phyloP scores from a whole-genome alignment of 92 coral and sea anemone species.

The Hydrozoanthus gracilis region DNA sequence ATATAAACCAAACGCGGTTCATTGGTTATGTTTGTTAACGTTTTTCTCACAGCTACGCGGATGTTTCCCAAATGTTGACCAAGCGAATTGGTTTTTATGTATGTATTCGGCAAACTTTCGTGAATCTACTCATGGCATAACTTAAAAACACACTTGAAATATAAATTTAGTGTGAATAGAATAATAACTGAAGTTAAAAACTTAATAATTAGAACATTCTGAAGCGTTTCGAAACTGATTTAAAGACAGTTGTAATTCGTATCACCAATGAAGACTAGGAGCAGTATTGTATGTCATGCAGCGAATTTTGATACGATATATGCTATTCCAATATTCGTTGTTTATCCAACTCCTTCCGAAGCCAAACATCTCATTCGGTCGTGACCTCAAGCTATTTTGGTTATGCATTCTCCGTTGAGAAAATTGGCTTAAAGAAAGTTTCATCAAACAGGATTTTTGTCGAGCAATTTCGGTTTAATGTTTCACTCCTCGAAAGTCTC shows the following conservation, averaged over 20 bases:
- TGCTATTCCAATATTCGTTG: neutral
- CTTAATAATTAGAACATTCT: neutral
- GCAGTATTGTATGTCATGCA: neutral
- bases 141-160: neutral
- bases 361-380: neutral
- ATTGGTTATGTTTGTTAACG: neutral
- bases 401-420: conserved; percentile 31
- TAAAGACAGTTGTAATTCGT: neutral
- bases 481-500: conserved; percentile 72
- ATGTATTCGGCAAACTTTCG: conserved; percentile 12
- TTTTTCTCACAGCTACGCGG: neutral
- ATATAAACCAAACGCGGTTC: conserved; percentile 28
- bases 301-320: conserved; percentile 3
- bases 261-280: neutral
- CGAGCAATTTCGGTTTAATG: conserved; percentile 38
- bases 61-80: conserved; percentile 14
- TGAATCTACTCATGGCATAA: neutral
- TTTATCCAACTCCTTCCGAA: conserved; percentile 12
- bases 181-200: neutral
- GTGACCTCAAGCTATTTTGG: neutral
- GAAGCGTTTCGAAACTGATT: neutral
- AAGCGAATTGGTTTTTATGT: conserved; percentile 17
- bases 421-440: conserved; percentile 45
- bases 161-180: neutral
- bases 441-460: conserved; percentile 40